phyloP scores from a whole-genome alignment of 2,797 vertebrate genomes.

The Numenius phaeopus region DNA sequence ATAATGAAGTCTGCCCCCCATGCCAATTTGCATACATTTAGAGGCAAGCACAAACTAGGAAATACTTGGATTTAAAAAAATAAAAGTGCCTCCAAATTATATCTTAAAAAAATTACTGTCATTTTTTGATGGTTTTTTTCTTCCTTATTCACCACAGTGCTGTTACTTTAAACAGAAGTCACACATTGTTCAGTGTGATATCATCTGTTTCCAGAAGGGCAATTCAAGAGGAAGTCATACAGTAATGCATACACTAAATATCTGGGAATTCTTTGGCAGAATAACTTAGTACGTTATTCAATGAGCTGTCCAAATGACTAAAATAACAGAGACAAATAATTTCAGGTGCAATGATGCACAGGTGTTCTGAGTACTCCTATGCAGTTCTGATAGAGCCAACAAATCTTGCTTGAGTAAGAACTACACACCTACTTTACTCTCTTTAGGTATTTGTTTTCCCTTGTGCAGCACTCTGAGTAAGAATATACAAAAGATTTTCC shows the following conservation, averaged over 20 bases:
- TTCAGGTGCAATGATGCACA: neutral
- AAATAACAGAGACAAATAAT: neutral
- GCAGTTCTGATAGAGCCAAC: neutral
- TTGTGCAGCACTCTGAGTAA: neutral
- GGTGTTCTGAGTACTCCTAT: neutral
- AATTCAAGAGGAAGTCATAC: neutral
- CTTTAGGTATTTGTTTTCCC: neutral
- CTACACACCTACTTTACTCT: neutral
- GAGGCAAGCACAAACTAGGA: neutral
- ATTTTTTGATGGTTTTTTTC: fast-evolving
- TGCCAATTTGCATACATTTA: neutral
- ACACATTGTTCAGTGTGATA: neutral
- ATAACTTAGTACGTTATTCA: neutral
- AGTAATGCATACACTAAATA: neutral
- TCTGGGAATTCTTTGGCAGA: neutral
- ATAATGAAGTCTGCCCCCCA: neutral
- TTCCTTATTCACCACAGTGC: neutral
- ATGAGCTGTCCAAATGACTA: neutral
- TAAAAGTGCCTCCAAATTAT: neutral
- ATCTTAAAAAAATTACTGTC: neutral
- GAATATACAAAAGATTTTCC: neutral
- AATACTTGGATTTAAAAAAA: neutral
- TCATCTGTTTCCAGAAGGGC: neutral
- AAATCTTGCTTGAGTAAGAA: neutral
- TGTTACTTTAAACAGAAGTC: neutral